Percentiles rank a stretch among this genome's conserved stretches.
Evolutionary conservation across 2,888 invertebrate species (phyloP).

Genomic region (Zygothrica quintamaculata): DNA sequence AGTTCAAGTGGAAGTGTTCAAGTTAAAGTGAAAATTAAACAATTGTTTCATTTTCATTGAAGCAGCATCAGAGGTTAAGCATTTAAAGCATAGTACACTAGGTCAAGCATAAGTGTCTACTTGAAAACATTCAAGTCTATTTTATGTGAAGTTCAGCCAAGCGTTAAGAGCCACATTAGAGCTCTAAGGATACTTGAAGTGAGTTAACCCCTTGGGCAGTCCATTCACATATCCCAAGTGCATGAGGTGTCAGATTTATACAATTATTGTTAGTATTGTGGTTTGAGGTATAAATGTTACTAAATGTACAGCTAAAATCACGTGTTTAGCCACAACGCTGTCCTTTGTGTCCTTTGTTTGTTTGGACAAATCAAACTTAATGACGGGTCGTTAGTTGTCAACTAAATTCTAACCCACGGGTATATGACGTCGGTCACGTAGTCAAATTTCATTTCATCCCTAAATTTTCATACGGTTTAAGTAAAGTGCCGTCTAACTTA

Average conservation of each 20-base stretch:
- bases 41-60: too few species aligned
- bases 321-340: slow-evolving; percentile 41
- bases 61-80: slow-evolving; percentile 4
- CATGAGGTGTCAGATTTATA: slow-evolving; percentile 48
- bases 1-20: background rate
- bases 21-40: background rate
- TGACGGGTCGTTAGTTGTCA: slow-evolving; percentile 46
- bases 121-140: slow-evolving; percentile 23
- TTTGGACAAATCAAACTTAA: slow-evolving; percentile 57
- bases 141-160: slow-evolving; percentile 49
- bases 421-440: slow-evolving; percentile 37
- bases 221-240: slow-evolving; percentile 25
- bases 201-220: slow-evolving; percentile 26
- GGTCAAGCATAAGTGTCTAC: slow-evolving; percentile 40
- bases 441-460: slow-evolving; percentile 41
- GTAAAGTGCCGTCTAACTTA: slow-evolving; percentile 29
- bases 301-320: slow-evolving; percentile 42
- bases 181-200: slow-evolving; percentile 25
- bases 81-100: slow-evolving; percentile 31
- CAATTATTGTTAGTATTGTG: slow-evolving; percentile 69
- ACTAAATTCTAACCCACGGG: slow-evolving; percentile 7
- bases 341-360: slow-evolving; percentile 32
- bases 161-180: slow-evolving; percentile 60
- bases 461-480: slow-evolving; percentile 23
- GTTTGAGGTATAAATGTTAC: too few species aligned